Evolutionary conservation across 2,113 vertebrate genomes (phyloP).

Genomic region (Castor canadensis): DNA sequence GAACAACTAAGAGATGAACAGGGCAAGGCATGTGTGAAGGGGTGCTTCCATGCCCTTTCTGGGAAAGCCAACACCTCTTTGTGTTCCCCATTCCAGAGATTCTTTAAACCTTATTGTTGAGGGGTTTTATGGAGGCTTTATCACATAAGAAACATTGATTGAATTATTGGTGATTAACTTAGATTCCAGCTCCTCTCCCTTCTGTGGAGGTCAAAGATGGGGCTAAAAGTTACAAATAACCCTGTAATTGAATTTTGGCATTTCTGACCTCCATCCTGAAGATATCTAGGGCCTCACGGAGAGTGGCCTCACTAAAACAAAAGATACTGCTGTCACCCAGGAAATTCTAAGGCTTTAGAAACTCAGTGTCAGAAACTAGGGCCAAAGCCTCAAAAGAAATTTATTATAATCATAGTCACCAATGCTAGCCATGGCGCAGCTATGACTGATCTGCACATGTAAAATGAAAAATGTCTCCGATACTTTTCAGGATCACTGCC

Average conservation of each 20-base stretch:
- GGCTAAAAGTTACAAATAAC: background rate
- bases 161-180: background rate
- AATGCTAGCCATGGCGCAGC: background rate
- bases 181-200: accelerated
- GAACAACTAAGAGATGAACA: background rate
- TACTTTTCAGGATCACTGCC: background rate
- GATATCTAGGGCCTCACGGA: background rate
- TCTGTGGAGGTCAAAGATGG: background rate
- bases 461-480: background rate
- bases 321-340: background rate
- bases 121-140: background rate
- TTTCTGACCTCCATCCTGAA: background rate
- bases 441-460: background rate
- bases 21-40: background rate
- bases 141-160: background rate
- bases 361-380: background rate
- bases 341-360: background rate
- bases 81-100: background rate
- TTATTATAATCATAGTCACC: background rate
- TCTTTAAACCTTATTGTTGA: background rate
- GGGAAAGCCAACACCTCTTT: no score
- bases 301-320: background rate
- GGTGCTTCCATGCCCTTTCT: background rate
- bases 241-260: background rate
- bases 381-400: background rate